phyloP scores from a whole-genome alignment of 1,140 invertebrate species.

The Medauroidea extradentata region DNA sequence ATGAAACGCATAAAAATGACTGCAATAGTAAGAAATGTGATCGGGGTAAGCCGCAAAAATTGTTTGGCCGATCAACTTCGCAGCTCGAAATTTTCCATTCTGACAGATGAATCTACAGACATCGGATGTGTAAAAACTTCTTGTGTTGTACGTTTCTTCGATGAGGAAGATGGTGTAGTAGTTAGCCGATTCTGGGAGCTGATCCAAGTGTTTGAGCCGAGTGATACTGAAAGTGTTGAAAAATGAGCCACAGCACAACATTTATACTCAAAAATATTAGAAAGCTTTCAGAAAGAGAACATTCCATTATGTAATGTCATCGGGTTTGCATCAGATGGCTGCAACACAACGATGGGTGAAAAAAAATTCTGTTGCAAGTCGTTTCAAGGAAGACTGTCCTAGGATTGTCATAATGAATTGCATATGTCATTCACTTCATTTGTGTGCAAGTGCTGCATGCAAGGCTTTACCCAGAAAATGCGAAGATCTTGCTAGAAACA shows the following conservation, averaged over 20 bases:
- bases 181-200: constrained; percentile 35
- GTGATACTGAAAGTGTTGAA: constrained; percentile 15
- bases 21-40: constrained; percentile 19
- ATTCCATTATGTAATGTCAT: constrained; percentile 41
- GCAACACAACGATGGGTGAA: constrained; percentile 38
- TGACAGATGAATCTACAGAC: constrained; percentile 26
- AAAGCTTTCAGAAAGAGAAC: constrained; percentile 17
- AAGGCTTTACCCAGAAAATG: constrained; percentile 21
- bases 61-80: not conserved
- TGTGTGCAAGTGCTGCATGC: constrained; percentile 31
- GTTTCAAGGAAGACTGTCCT: constrained; percentile 29
- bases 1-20: constrained; percentile 20
- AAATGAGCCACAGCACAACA: constrained; percentile 15
- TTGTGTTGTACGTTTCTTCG: constrained; percentile 9
- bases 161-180: not conserved
- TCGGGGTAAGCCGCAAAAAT: constrained; percentile 5
- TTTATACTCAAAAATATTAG: constrained; percentile 12
- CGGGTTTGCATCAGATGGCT: constrained; percentile 41
- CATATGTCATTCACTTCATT: constrained; percentile 35
- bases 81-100: constrained; percentile 16
- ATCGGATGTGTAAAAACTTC: constrained; percentile 16
- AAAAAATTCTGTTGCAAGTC: constrained; percentile 32
- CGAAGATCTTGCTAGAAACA: constrained; percentile 27
- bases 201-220: constrained; percentile 25
- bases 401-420: constrained; percentile 36